A percentile compares a stretch with the other conserved stretches of the same genome.
Conservation (phyloP, 2,888 invertebrate genomes). For the Sinhomidia bicolor region DNA sequence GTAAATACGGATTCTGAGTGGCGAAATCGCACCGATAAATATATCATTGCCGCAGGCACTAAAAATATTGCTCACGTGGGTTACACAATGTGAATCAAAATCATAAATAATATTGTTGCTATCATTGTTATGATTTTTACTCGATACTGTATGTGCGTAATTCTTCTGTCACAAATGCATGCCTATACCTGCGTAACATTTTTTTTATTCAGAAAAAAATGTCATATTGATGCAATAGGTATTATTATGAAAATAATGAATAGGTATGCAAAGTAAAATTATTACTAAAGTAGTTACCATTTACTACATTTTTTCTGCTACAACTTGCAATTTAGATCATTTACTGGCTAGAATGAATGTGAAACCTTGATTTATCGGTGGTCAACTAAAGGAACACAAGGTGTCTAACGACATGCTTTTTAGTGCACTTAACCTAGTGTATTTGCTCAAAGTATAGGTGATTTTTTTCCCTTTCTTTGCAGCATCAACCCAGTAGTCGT, state of each 20-base stretch:
- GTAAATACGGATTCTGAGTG: too few species aligned
- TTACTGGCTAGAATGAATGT: conserved; percentile 13
- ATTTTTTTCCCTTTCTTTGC: neutral
- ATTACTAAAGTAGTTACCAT: neutral
- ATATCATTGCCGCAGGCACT: too few species aligned
- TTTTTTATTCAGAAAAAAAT: neutral
- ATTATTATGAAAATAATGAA: neutral
- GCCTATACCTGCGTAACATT: neutral
- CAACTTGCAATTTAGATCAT: too few species aligned
- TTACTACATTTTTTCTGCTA: neutral
- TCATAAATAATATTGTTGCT: too few species aligned
- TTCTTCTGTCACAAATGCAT: neutral
- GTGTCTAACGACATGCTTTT: neutral
- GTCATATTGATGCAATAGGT: neutral
- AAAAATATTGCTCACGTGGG: neutral
- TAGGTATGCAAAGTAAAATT: neutral
- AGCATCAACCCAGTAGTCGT: neutral
- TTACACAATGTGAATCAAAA: neutral
- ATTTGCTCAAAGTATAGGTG: neutral
- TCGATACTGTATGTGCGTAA: neutral
- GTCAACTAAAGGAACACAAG: conserved; percentile 7
- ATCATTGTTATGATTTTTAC: neutral
- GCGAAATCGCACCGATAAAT: too few species aligned
- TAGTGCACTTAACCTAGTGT: conserved; percentile 7
- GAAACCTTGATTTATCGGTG: conserved; percentile 61